Evolutionary conservation across 35 echinoderm and acorn worm genomes (phyloP), one percentile per base, ranked within the genome.

Genomic region (Nesometra sesokonis): DNA sequence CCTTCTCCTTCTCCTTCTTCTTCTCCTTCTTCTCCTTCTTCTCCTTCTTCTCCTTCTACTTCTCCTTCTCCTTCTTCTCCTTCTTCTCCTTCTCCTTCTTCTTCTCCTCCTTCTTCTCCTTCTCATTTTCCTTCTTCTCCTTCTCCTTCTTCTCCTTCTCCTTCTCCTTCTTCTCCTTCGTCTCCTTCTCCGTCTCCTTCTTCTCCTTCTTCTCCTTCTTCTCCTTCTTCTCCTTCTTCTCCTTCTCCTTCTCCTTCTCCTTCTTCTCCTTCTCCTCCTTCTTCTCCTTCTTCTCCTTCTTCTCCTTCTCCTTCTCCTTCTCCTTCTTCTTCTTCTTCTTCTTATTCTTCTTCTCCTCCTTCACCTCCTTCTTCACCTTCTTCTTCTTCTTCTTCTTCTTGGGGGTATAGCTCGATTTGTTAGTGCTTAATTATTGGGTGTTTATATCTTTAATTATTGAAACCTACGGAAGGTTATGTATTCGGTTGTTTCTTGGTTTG

Each of bases 341-440:
- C n/a, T n/a, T n/a, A n/a, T n/a, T n/a, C n/a, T n/a, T n/a, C n/a
- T n/a, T 84, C 82, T 84, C 37, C 82, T 84, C 37, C 82, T 84
- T 84, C 82, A 35, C 37, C 82, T 84, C 37, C 82, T 86, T 84
- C 82, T 84, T 84, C 82, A 35, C 37, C 84, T 86, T 86, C 46
- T 86, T 86, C 47, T 86, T 86, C 84, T 86, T 86, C 84, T 86
- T 86, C 84, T 86, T 86, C 84, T 86, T 86, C 84, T 86, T 86
- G 15, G 82, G 82, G 13, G 30, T 37, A 38, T 37, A 84, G 17
- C 78, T 32, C 31, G 19, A 13, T 67, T n/a, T 67, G 13, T n/a
- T 67, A 15, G 13, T 67, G n/a, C 52, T 67, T 67, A n/a, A 15
- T 13, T 67, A 15, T 15, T 15, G 13, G n/a, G n/a, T 15, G n/a